Base-by-base conservation (phyloP, 2,888 invertebrate genomes). In the Nymphalis c-album region DNA sequence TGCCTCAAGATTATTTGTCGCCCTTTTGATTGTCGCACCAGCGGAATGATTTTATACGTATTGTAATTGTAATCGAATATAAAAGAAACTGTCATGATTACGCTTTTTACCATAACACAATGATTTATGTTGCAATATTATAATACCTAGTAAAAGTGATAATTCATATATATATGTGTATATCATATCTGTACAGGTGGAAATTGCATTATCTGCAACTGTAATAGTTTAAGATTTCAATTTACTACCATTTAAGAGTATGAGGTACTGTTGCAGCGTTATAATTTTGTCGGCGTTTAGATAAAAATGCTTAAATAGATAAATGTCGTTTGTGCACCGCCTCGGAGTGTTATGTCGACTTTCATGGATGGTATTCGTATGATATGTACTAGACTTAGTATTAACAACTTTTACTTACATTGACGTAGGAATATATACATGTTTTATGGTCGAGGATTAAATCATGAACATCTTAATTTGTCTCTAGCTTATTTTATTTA, bases 241-340 rank as follows among this genome's bases (percentile, higher is more conserved):
- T 35, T 57, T 10, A 35, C 40, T 18, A 57, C 10, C 18, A 18
- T 18, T 57, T 57, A 57, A 8, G 5, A 40, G 35, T 13, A 40
- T 40, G 2, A 57, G 26, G 35, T 26, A 57, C 40, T 18, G 18
- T 18, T 3, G 13, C 31, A 55, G 16, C 18, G 5, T 18, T 18
- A 57, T 18, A 1, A 17, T 17, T 57, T 57, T 40, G 7, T 57
- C 18, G 40, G 35, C 18, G 18, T 35, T 57, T 26, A 57, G 40
- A 3, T 26, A 31, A 26, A 22, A 53, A 26, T 57, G 13, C 18
- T 18, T 57, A 31, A 31, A 57, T 57, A 57, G n/a, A 18, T 18
- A 35, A 40, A 35, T 57, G 59, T 63, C 18, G n/a, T 63, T 58
- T 55, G 61, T 67, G 71, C 69, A 71, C 69, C 71, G 64, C 53